Percentiles rank a stretch among this genome's conserved stretches.
Conservation (phyloP, 2,113 vertebrate genomes). For the Caranx melampygus region DNA sequence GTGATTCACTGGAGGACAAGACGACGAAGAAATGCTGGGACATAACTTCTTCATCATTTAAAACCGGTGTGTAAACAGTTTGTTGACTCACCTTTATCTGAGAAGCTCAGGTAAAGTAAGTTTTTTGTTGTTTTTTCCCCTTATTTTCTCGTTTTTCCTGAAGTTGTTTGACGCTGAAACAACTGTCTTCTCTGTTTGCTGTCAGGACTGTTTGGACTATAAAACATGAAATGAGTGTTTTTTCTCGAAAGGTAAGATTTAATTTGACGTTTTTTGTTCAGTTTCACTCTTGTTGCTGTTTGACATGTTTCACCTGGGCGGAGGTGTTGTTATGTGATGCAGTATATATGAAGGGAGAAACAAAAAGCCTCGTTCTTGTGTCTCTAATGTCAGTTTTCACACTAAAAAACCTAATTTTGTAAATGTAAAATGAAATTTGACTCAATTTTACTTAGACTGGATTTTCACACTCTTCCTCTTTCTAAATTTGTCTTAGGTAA, state of each 20-base stretch:
- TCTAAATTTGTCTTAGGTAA: background rate
- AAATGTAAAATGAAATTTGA: background rate
- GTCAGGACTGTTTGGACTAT: background rate
- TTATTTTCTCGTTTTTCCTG: background rate
- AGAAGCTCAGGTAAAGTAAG: constrained; percentile 43
- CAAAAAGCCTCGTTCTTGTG: background rate
- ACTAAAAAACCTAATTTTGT: background rate
- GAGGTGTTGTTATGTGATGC: background rate
- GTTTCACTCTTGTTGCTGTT: background rate
- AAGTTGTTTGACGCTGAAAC: background rate
- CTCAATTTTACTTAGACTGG: background rate
- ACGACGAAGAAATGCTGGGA: background rate
- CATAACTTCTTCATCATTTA: background rate
- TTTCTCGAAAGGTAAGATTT: constrained; percentile 53
- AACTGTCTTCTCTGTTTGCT: background rate
- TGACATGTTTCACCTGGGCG: background rate
- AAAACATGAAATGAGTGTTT: constrained; percentile 34
- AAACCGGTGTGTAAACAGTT: background rate
- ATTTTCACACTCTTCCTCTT: background rate
- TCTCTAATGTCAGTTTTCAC: background rate
- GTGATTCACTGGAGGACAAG: background rate
- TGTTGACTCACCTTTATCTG: background rate
- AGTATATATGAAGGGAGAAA: background rate
- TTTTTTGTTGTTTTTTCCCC: background rate
- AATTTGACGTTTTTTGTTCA: background rate